Base-by-base conservation (phyloP, 2,888 invertebrate species). In the Carcina quercana region DNA sequence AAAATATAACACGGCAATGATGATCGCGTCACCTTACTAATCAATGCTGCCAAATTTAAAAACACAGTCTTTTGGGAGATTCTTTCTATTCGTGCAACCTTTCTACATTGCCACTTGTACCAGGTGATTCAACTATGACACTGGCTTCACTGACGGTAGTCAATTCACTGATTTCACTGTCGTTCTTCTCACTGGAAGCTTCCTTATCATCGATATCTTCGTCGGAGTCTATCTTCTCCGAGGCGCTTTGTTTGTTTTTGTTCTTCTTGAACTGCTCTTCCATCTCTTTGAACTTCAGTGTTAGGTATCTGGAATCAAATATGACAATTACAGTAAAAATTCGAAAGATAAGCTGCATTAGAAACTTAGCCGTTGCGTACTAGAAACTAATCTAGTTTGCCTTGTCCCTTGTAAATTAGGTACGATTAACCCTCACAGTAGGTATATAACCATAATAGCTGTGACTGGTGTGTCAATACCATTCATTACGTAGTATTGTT, bases 281-380 rank as follows among this genome's bases (percentile, higher is more conserved):
- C 90, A 93, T 92, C 72, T 95, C 94, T 78, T 92, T 90, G 60
- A 93, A 95, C 63, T 94, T 94, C 35, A 93, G 73, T 7, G 92
- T 92, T 30, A 95, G 75, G 59, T 94, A 94, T 73, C 93, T 91
- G 59, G 13, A 79, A 75, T 30, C 15, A 28, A 15, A 12, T 6
- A 20, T n/a, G n/a, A n/a, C n/a, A n/a, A n/a, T n/a, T n/a, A n/a
- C n/a, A n/a, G n/a, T n/a, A n/a, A n/a, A n/a, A n/a, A n/a, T n/a
- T n/a, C n/a, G n/a, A n/a, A n/a, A n/a, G n/a, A n/a, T n/a, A n/a
- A n/a, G n/a, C n/a, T n/a, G n/a, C n/a, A n/a, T n/a, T n/a, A n/a
- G n/a, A n/a, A n/a, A n/a, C n/a, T n/a, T n/a, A n/a, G n/a, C n/a
- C n/a, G n/a, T n/a, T n/a, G n/a, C n/a, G n/a, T n/a, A n/a, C n/a